phyloP scores from a whole-genome alignment of 2,888 invertebrate species.

The Sinohyriopsis cumingii region DNA sequence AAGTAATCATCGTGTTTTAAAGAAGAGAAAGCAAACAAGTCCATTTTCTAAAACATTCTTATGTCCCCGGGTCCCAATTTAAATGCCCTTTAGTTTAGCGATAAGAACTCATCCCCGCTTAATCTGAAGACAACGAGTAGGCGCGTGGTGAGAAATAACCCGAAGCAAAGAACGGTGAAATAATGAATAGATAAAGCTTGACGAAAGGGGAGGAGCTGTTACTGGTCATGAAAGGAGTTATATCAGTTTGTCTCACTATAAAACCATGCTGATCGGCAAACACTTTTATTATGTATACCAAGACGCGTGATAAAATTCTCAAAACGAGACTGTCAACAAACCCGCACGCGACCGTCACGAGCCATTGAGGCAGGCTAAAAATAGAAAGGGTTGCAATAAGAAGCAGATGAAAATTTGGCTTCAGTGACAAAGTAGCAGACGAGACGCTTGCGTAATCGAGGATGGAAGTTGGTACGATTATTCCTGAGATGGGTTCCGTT shows the following conservation, averaged over 20 bases:
- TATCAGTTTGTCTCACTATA: conserved; percentile 13
- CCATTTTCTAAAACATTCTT: too few species aligned
- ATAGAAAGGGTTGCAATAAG: conserved; percentile 15
- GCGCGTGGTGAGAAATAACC: too few species aligned
- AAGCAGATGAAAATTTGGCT: conserved; percentile 33
- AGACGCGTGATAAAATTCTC: conserved; percentile 10
- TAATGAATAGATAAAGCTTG: too few species aligned
- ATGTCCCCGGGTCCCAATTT: too few species aligned
- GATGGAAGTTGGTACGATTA: neutral
- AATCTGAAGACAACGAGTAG: too few species aligned
- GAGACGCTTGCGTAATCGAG: conserved; percentile 9
- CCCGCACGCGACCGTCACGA: conserved; percentile 43
- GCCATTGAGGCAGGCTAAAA: conserved; percentile 26
- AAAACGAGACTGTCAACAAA: conserved; percentile 42
- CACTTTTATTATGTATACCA: conserved; percentile 40
- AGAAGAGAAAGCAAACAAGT: too few species aligned
- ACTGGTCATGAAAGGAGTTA: too few species aligned
- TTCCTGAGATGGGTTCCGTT: conserved; percentile 14
- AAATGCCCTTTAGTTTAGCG: too few species aligned
- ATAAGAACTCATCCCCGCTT: too few species aligned
- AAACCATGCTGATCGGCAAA: conserved; percentile 35
- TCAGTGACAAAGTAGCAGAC: conserved; percentile 15
- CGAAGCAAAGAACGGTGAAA: too few species aligned
- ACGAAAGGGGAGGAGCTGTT: too few species aligned
- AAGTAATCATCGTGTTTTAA: too few species aligned